Evolutionary conservation across 1,140 invertebrate species (phyloP), one percentile per base, ranked within the genome.

Genomic region (Trypoxylus dichotomus): DNA sequence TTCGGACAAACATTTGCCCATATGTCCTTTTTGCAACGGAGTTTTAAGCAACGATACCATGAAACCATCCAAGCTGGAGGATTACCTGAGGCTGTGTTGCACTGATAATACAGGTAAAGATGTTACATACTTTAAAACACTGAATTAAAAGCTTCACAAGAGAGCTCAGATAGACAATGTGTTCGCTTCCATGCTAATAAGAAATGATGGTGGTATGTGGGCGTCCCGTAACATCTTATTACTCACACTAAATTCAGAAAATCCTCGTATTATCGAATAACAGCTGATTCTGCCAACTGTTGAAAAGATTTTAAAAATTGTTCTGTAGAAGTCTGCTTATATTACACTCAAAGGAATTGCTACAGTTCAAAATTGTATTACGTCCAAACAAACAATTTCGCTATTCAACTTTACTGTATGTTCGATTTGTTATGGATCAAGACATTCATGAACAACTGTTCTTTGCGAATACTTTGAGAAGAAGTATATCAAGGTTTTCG

Each of bases 1-100:
- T 8, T 8, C 42, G 15, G 42, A 43, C 8, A 78, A 76, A 79
- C 60, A 13, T 74, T 82, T 80, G 77, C 78, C 81, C 10, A 79
- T 82, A 74, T 84, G 80, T n/a, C 68, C 80, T 83, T 58, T 74
- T 83, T 84, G 80, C 77, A 76, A 79, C 77, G 83, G 80, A 82
- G 76, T 79, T 78, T 83, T 84, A 76, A 76, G 79, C 68, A 85
- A 84, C 80, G 85, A 84, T 79, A 79, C 83, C 60, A 85, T 85
- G 82, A 85, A 85, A 81, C 83, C 82, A 81, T 84, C 79, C 24
- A 83, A 81, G 68, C 79, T 84, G 41, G 78, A 84, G 82, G 84
- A 85, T 43, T 15, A 43, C 15, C 42, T 43, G 15, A 43, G 42
- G 15, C 10, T 8, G 8, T 43, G 42, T 43, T 15, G 15, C 1